These are phyloP conservation scores for Marmota monax DNA, from an alignment of 2,113 vertebrate species.

Conservation along the genomic window DNA sequence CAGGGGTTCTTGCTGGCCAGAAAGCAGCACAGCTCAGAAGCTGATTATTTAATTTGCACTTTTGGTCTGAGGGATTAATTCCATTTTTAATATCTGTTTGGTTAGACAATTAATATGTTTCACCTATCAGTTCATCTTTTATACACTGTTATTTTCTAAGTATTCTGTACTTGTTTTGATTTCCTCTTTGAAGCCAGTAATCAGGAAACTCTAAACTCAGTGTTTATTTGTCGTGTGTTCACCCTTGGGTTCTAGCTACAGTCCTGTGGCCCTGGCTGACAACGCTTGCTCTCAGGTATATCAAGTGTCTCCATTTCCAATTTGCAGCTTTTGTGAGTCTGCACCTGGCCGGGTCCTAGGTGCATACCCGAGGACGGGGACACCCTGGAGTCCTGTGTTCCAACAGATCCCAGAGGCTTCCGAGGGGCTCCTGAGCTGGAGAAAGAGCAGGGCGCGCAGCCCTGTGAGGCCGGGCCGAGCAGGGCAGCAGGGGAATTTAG, in stretches of 20 bases:
- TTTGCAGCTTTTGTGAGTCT: neutral
- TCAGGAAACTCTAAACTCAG: neutral
- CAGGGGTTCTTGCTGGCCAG: no score
- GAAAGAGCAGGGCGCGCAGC: neutral
- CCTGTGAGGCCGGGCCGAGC: no score
- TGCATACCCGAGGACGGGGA: no score
- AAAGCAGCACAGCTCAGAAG: fast-evolving
- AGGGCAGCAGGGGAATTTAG: no score
- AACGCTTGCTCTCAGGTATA: neutral
- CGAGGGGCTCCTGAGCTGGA: neutral
- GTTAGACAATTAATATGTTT: neutral
- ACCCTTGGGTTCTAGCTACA: neutral
- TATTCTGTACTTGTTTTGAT: neutral
- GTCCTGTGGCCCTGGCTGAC: neutral
- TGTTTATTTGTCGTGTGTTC: neutral
- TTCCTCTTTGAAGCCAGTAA: neutral
- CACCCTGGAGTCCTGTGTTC: neutral
- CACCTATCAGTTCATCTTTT: neutral
- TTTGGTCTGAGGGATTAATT: neutral
- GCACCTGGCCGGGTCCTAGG: no score
- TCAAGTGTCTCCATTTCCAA: neutral
- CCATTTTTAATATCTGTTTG: neutral
- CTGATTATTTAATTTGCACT: neutral
- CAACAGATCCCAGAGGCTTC: neutral
- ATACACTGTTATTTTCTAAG: neutral